Evolutionary conservation across 2,113 vertebrate species (phyloP).

Genomic region (Smithornis capensis): DNA sequence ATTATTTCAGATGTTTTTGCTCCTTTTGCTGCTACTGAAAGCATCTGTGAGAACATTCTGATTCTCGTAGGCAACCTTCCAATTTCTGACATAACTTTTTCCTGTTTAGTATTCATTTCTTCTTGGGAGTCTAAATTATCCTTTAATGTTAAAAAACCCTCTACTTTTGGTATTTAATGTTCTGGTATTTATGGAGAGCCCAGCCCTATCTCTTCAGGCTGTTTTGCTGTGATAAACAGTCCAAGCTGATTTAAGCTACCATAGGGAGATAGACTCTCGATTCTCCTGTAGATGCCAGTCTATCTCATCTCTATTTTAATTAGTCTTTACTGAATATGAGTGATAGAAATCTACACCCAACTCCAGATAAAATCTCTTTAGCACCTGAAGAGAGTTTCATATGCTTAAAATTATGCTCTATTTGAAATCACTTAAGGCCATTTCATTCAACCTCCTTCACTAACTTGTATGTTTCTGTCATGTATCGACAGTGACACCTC

Average conservation of each 20-base stretch:
- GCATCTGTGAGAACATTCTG: background rate
- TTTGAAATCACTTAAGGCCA: background rate
- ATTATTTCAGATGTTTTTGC: background rate
- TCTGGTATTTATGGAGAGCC: background rate
- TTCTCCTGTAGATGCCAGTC: background rate
- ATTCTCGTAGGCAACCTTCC: background rate
- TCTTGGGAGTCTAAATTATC: background rate
- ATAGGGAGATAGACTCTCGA: background rate
- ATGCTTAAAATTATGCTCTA: background rate
- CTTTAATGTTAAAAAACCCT: background rate
- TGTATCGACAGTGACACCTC: background rate
- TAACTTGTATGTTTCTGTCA: background rate
- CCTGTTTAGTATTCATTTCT: background rate
- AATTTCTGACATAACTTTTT: background rate
- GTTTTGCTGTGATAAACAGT: background rate
- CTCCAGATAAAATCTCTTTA: background rate
- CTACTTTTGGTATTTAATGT: background rate
- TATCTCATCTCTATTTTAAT: slow-evolving; percentile 12
- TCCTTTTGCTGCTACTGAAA: background rate
- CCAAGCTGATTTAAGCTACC: background rate
- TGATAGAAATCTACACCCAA: slow-evolving; percentile 22
- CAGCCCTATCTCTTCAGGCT: background rate
- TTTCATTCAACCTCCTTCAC: background rate
- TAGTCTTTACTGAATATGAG: background rate
- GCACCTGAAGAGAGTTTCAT: background rate